A percentile compares a stretch with the other conserved stretches of the same genome.
These are phyloP conservation scores for Trypoxylon attenuatum DNA, from an alignment of 2,888 invertebrate genomes.

Conservation along the genomic window DNA sequence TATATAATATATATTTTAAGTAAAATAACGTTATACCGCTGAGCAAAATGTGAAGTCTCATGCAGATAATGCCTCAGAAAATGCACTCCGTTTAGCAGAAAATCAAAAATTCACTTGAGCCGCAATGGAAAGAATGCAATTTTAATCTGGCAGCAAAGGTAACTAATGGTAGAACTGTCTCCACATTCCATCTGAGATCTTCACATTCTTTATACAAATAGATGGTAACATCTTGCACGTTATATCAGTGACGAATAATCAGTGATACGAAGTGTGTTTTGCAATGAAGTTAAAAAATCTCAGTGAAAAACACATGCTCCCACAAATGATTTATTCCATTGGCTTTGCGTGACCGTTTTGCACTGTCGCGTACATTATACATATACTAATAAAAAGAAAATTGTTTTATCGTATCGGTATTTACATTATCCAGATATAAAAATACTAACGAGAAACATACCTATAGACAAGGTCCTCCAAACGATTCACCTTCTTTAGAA, in stretches of 20 bases:
- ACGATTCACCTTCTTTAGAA: slow-evolving; percentile 55
- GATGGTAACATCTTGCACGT: too few relatives aligned
- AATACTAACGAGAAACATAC: slow-evolving; percentile 70
- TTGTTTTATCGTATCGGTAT: slow-evolving; percentile 55
- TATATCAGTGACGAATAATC: too few relatives aligned
- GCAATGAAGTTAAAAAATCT: slow-evolving; percentile 20
- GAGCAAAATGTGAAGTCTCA: neutral
- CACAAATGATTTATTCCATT: slow-evolving; percentile 45
- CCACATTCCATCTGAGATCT: too few relatives aligned
- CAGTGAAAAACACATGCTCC: slow-evolving; percentile 21
- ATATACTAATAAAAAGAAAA: slow-evolving; percentile 49
- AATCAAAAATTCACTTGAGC: neutral
- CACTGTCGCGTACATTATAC: slow-evolving; percentile 42
- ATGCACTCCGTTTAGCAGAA: neutral
- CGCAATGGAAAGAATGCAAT: neutral
- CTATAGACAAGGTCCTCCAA: slow-evolving; percentile 55
- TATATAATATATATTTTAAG: neutral
- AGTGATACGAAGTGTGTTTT: too few relatives aligned
- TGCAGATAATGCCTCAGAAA: too few relatives aligned
- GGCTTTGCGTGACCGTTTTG: slow-evolving; percentile 34
- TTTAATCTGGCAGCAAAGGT: too few relatives aligned
- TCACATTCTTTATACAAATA: too few relatives aligned
- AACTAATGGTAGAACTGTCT: too few relatives aligned
- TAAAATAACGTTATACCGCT: neutral
- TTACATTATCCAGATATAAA: slow-evolving; percentile 68